phyloP scores from a whole-genome alignment of 2,888 invertebrate genomes.

The Vesta saturnalis region DNA sequence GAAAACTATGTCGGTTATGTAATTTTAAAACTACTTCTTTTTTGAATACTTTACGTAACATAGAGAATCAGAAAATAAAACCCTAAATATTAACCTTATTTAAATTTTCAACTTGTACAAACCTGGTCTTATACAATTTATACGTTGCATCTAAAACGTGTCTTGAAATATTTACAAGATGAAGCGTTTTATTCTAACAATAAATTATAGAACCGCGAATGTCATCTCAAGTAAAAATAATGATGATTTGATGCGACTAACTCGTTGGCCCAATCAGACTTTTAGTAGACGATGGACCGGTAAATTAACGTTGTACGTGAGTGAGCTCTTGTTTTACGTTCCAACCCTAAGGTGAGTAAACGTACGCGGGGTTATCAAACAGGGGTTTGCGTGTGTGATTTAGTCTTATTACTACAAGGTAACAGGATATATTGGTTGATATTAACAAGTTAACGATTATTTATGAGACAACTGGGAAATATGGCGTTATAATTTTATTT shows the following conservation, averaged over 20 bases:
- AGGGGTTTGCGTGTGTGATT: conserved; percentile 20
- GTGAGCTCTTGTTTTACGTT: conserved; percentile 22
- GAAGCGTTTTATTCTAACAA: conserved; percentile 18
- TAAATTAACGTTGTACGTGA: conserved; percentile 36
- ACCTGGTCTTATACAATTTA: background rate
- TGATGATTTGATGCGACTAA: conserved; percentile 44
- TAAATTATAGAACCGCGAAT: conserved; percentile 40
- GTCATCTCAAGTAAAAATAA: conserved; percentile 46
- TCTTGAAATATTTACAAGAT: conserved; percentile 27
- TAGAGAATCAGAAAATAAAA: too few relatives aligned
- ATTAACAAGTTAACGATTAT: conserved; percentile 29
- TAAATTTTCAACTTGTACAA: background rate
- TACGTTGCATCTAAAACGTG: conserved; percentile 33
- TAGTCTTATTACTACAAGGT: conserved; percentile 17
- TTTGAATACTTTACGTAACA: too few relatives aligned
- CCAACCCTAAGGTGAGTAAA: conserved; percentile 19
- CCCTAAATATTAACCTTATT: too few relatives aligned
- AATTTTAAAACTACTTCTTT: too few relatives aligned
- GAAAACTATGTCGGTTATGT: too few relatives aligned
- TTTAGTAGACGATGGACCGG: conserved; percentile 25
- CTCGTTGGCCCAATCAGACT: conserved; percentile 28
- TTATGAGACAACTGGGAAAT: conserved; percentile 22
- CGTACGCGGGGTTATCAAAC: conserved; percentile 22
- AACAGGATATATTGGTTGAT: conserved; percentile 25
- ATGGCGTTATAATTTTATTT: conserved; percentile 24